phyloP scores from a whole-genome alignment of 1,140 invertebrate genomes.

The Drosophila insularis region DNA sequence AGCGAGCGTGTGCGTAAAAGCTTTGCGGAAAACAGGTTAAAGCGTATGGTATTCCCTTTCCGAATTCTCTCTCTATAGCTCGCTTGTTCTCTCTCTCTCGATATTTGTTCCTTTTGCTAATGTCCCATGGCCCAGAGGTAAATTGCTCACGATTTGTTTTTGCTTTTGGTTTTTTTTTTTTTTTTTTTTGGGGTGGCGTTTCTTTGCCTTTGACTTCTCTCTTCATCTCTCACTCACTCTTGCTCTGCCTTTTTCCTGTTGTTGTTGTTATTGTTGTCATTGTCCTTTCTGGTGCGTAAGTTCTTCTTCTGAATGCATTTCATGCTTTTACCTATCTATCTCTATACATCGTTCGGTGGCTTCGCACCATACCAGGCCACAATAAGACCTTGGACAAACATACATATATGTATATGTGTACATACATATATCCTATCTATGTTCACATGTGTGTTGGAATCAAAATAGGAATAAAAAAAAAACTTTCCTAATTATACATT shows the following conservation, averaged over 20 bases:
- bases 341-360: constrained; percentile 51
- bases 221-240: background rate
- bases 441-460: constrained; percentile 20
- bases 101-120: constrained; percentile 36
- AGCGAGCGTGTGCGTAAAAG: constrained; percentile 70
- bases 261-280: constrained; percentile 48
- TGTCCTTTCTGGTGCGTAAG: constrained; percentile 63
- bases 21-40: constrained; percentile 77
- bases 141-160: constrained; percentile 57
- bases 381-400: constrained; percentile 66
- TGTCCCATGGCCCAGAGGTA: constrained; percentile 70
- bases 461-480: constrained; percentile 57
- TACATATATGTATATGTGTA: background rate
- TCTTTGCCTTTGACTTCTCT: constrained; percentile 21
- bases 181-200: constrained; percentile 69
- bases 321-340: constrained; percentile 50
- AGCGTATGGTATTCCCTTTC: constrained; percentile 55
- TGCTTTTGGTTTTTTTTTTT: background rate
- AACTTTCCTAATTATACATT: constrained; percentile 21
- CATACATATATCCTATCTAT: background rate
- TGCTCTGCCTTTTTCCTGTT: constrained; percentile 30
- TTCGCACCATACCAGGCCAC: constrained; percentile 60
- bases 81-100: constrained; percentile 15
- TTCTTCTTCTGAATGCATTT: constrained; percentile 43
- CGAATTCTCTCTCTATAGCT: constrained; percentile 21